Evolutionary conservation across 2,113 vertebrate species (phyloP), one percentile per base, ranked within the genome.

Genomic region (Maylandia zebra): DNA sequence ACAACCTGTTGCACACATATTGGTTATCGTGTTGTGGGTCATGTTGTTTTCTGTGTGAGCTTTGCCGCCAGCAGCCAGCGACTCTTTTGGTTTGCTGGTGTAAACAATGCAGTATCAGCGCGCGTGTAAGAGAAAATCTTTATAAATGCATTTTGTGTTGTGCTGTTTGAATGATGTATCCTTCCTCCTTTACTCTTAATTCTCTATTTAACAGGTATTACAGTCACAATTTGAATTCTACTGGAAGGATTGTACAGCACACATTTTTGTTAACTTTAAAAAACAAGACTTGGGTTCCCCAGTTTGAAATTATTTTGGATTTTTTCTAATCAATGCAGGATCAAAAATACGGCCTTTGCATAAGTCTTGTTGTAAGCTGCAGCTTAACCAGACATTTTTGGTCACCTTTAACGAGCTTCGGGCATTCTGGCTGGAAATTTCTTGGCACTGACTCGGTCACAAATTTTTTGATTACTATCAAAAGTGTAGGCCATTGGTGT

Each of bases 321-420:
- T 59, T 59, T 59, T 30, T 59, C 56, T 16, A 30, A 30, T 59
- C 13, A 30, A 16, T 30, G 8, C 56, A 30, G 24, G 13, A 30
- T 57, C 12, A 30, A 30, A 30, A 57, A 57, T 8, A 1, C 0
- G 0, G 55, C 55, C 7, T 57, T 30, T 57, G 7, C 7, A 5
- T 27, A 3, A 14, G 24, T 57, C 13, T 9, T 57, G 56, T 0
- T 57, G 55, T 14, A 57, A 57, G 55, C 7, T 57, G 55, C 55
- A 57, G 24, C 55, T 27, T 5, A 27, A 57, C 55, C 55, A 8
- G 2, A 27, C 24, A 57, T 1, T 57, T 57, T 57, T 30, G 56
- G 13, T 57, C 24, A 30, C 56, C 24, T 0, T 57, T 57, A 16
- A 30, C 1, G 7, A 30, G 56, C 24, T 30, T 8, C 12, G 0